phyloP scores from a whole-genome alignment of 2,888 invertebrate genomes.

The Masnerella sp. region DNA sequence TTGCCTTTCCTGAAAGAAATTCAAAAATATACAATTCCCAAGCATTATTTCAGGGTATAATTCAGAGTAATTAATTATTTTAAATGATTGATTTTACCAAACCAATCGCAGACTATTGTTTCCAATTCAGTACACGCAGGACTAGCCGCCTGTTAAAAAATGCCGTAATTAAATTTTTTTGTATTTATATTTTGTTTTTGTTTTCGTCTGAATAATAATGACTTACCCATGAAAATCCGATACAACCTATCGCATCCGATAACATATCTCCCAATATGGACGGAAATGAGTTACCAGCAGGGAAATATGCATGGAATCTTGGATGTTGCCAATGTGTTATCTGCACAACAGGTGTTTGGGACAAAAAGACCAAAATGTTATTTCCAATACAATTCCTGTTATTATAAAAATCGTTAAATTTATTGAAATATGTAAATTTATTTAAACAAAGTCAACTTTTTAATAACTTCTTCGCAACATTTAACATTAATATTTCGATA shows the following conservation, averaged over 20 bases:
- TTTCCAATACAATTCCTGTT: background rate
- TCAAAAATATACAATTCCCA: constrained; percentile 5
- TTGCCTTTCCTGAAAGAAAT: constrained; percentile 86
- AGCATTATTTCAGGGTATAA: no score
- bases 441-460: no score
- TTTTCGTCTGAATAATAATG: no score
- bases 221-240: constrained; percentile 98
- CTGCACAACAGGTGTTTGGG: no score
- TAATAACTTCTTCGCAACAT: no score
- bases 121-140: constrained; percentile 98
- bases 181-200: no score
- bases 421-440: no score
- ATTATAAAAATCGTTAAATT: no score
- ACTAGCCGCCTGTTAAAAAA: constrained; percentile 88
- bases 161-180: no score
- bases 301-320: constrained; percentile 99
- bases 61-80: no score
- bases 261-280: constrained; percentile 99
- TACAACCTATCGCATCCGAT: constrained; percentile 96
- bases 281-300: constrained; percentile 97
- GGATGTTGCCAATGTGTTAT: constrained; percentile 99
- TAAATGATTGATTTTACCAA: constrained; percentile 81
- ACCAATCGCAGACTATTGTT: constrained; percentile 96
- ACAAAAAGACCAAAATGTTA: no score
- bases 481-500: no score